Evolutionary conservation across 2,797 vertebrate species (phyloP).

Genomic region (Etheostoma nigrum): DNA sequence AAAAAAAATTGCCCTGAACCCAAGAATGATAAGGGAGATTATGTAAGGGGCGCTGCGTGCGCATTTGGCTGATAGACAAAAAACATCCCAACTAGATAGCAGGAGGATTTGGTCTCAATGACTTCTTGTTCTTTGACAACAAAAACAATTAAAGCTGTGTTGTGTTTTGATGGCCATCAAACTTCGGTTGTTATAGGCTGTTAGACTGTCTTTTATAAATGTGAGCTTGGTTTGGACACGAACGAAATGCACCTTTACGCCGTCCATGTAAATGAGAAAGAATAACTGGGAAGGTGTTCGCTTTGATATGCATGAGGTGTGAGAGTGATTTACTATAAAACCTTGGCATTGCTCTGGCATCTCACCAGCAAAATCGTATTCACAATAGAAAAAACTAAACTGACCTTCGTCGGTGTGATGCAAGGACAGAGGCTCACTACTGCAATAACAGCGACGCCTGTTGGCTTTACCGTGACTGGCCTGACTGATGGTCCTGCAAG

Average conservation of each 20-base stretch:
- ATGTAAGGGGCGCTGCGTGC: conserved; percentile 57
- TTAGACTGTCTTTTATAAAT: not conserved
- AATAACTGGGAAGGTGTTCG: conserved; percentile 14
- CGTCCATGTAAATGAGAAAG: conserved; percentile 20
- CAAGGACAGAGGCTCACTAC: conserved; percentile 71
- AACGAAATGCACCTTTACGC: conserved; percentile 29
- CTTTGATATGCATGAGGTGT: conserved; percentile 41
- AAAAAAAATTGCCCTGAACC: conserved; percentile 45
- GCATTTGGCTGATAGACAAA: conserved; percentile 68
- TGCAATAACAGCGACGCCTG: conserved; percentile 79
- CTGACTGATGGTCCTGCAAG: conserved; percentile 22
- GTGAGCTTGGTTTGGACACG: not conserved
- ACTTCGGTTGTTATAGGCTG: not conserved
- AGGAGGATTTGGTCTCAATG: conserved; percentile 39
- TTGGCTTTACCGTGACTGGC: conserved; percentile 51
- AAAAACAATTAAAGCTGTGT: conserved; percentile 9
- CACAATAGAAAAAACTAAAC: conserved; percentile 41
- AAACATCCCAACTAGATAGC: conserved; percentile 38
- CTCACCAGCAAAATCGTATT: conserved; percentile 62
- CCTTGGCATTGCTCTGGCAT: conserved; percentile 62
- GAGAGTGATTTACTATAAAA: conserved; percentile 46
- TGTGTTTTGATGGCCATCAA: conserved; percentile 29
- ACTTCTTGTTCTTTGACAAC: conserved; percentile 40
- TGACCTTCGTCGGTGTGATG: conserved; percentile 73
- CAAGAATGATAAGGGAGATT: conserved; percentile 62